phyloP scores from a whole-genome alignment of 2,797 vertebrate genomes.

The Mormyrus hasselquistii region DNA sequence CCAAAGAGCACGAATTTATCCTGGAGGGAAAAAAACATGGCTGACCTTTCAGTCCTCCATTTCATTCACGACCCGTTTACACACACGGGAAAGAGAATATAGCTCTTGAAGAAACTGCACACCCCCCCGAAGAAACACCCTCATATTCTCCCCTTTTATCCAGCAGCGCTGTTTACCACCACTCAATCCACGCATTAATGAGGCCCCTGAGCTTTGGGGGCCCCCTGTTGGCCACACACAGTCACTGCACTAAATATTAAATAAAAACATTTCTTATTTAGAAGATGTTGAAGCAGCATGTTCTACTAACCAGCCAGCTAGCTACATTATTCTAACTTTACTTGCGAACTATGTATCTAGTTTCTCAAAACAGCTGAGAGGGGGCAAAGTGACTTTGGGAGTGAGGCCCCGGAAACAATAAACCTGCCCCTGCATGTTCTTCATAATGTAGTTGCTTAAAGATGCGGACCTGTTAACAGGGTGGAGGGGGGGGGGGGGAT shows the following conservation, averaged over 20 bases:
- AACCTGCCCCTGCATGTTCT: neutral
- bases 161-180: neutral
- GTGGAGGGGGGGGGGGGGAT: neutral
- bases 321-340: neutral
- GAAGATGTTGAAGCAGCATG: neutral
- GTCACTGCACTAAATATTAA: neutral
- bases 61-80: neutral
- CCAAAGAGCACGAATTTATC: neutral
- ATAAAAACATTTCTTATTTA: neutral
- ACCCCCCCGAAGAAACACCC: neutral
- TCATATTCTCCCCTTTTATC: neutral
- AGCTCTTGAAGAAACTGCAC: neutral
- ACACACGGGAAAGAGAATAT: neutral
- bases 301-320: neutral
- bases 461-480: neutral
- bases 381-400: neutral
- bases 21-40: neutral
- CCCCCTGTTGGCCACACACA: neutral
- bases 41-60: conserved; percentile 16
- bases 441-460: neutral
- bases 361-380: neutral
- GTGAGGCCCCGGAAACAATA: neutral
- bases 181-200: neutral
- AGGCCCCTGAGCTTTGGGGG: neutral
- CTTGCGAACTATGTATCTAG: neutral